phyloP scores from a whole-genome alignment of 2,797 vertebrate genomes.

The Adrianichthys oophorus region DNA sequence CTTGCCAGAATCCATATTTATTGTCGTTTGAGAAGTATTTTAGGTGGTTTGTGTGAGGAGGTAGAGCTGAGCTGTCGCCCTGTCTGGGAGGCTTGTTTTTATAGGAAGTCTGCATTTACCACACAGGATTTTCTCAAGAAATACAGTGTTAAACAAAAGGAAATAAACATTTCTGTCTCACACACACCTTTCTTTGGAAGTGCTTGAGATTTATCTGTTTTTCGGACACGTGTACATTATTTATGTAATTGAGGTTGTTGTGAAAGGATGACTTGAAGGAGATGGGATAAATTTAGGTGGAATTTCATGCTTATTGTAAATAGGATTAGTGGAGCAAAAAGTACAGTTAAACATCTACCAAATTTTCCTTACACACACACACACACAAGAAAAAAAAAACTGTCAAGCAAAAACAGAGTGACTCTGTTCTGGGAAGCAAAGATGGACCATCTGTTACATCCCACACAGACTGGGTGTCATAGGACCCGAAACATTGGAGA shows the following conservation, averaged over 20 bases:
- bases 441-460: too few species aligned
- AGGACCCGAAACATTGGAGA: too few species aligned
- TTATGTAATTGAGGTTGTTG: constrained; percentile 44
- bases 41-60: constrained; percentile 62
- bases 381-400: too few species aligned
- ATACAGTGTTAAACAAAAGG: constrained; percentile 32
- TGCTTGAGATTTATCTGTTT: constrained; percentile 24
- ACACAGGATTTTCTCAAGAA: constrained; percentile 47
- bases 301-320: constrained; percentile 17
- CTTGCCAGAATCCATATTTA: constrained; percentile 48
- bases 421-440: too few species aligned
- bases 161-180: constrained; percentile 12
- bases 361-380: constrained; percentile 54
- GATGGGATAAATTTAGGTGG: neutral
- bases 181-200: constrained; percentile 16
- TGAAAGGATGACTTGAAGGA: constrained; percentile 24
- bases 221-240: constrained; percentile 31
- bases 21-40: constrained; percentile 56
- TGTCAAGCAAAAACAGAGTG: too few species aligned
- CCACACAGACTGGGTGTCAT: too few species aligned
- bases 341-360: constrained; percentile 63
- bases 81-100: constrained; percentile 59
- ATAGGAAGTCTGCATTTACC: constrained; percentile 58
- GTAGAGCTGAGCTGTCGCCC: constrained; percentile 58
- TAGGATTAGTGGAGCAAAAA: constrained; percentile 41